Evolutionary conservation across 1,140 invertebrate species (phyloP), one percentile per base, ranked within the genome.

Genomic region (Drosophila takahashii): DNA sequence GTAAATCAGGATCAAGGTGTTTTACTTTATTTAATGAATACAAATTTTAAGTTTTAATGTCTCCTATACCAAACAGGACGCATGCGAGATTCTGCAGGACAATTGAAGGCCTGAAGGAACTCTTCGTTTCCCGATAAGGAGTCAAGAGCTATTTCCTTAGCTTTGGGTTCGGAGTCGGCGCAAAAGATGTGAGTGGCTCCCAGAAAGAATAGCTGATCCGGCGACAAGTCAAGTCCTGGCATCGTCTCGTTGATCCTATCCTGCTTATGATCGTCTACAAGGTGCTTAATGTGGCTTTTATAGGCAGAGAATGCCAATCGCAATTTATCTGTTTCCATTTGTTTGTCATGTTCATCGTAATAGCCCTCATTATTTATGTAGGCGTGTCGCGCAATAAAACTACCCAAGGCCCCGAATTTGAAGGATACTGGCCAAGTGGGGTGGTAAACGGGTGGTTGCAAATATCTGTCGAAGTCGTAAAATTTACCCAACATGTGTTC

Each of bases 391-490:
- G 79, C 66, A 22, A 89, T 16, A 32, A 74, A 87, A 4, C 86
- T 29, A 7, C 27, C 86, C 1, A 90, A 50, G 6, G 78, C 85
- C 27, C 83, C 84, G 29, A 65, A 90, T 64, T 90, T 90, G 1
- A 90, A 45, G 0, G 86, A 67, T 13, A 72, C 65, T 6, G 86
- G 86, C 86, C 84, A 87, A 1, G 64, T 42, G 11, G 74, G 66
- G 80, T 98, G 96, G 92, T 97, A 99, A 84, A 98, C 98, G 0
- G 98, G 98, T 58, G 96, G 95, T 85, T 99, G 98, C 1, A 99
- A 93, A 57, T 99, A 98, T 5, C 98, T 98, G 26, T 98, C 98
- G 6, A 79, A 77, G 22, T 80, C 80, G 39, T 84, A 90, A 36
- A 80, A 78, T 0, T 77, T 50, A 58, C 65, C 73, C n/a, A 64